Conservation (phyloP, 2,797 vertebrate species). For the Trematomus bernacchii region DNA sequence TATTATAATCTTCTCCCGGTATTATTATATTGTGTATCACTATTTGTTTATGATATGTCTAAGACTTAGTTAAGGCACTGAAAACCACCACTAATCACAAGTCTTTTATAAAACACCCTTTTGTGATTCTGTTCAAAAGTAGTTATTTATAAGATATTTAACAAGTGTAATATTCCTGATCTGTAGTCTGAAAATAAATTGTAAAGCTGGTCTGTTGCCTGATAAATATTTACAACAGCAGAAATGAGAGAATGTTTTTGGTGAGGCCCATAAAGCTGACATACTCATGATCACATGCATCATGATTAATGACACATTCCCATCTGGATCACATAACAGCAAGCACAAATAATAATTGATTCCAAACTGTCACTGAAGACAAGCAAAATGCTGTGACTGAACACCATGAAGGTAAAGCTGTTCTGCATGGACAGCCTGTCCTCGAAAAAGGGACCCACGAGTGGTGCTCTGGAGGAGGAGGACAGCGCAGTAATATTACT, state of each 20-base stretch:
- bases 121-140: not conserved
- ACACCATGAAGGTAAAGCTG: conserved; percentile 41
- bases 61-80: not conserved
- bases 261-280: conserved; percentile 12
- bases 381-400: conserved; percentile 15
- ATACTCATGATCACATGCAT: conserved; percentile 19
- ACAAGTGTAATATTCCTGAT: conserved; percentile 6
- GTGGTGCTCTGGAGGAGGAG: conserved; percentile 22
- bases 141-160: not conserved
- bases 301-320: conserved; percentile 21
- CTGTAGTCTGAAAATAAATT: conserved; percentile 6
- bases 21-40: not conserved
- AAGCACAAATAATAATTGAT: conserved; percentile 38
- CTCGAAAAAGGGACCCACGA: conserved; percentile 10
- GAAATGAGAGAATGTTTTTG: conserved; percentile 18
- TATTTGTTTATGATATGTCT: not conserved
- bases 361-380: conserved; percentile 40
- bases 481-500: conserved; percentile 38
- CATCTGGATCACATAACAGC: conserved; percentile 33
- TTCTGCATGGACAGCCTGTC: conserved; percentile 25
- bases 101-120: not conserved
- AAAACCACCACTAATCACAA: not conserved
- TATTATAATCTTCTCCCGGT: not conserved
- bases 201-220: conserved; percentile 9
- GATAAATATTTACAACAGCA: conserved; percentile 47